phyloP scores from a whole-genome alignment of 2,888 invertebrate species.

The Bhutanitis thaidina region DNA sequence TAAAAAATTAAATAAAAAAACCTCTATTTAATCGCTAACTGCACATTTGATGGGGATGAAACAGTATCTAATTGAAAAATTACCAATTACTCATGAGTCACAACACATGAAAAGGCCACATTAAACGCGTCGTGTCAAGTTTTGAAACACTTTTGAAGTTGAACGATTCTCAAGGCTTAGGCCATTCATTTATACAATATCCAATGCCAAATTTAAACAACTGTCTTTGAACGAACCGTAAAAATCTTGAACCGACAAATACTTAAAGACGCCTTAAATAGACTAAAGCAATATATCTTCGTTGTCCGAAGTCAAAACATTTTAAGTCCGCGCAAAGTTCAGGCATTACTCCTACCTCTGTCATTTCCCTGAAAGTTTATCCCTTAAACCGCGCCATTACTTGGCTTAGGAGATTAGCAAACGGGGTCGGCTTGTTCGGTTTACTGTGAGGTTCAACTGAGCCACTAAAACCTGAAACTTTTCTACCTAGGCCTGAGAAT shows the following conservation, averaged over 20 bases:
- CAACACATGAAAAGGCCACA: too few relatives aligned
- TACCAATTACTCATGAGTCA: too few relatives aligned
- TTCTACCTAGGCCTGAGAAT: slow-evolving; percentile 52
- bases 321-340: slow-evolving; percentile 18
- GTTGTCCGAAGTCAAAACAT: slow-evolving; percentile 16
- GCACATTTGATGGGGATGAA: too few relatives aligned
- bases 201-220: too few relatives aligned
- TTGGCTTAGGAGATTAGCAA: slow-evolving; percentile 72
- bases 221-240: not conserved
- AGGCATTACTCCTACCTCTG: slow-evolving; percentile 16
- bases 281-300: slow-evolving; percentile 12
- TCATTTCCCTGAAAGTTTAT: slow-evolving; percentile 42
- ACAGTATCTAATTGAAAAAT: too few relatives aligned
- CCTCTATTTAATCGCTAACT: too few relatives aligned
- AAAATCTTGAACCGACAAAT: not conserved
- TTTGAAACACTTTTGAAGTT: too few relatives aligned
- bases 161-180: too few relatives aligned
- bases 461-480: slow-evolving; percentile 51
- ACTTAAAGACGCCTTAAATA: not conserved
- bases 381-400: slow-evolving; percentile 52
- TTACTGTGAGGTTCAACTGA: slow-evolving; percentile 50
- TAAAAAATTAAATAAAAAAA: too few relatives aligned
- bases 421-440: slow-evolving; percentile 37
- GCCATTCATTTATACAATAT: too few relatives aligned
- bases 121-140: too few relatives aligned